Percentiles rank a stretch among this genome's conserved stretches.
phyloP scores from a whole-genome alignment of 2,888 invertebrate genomes.

The Gymnoscelis rufifasciata region DNA sequence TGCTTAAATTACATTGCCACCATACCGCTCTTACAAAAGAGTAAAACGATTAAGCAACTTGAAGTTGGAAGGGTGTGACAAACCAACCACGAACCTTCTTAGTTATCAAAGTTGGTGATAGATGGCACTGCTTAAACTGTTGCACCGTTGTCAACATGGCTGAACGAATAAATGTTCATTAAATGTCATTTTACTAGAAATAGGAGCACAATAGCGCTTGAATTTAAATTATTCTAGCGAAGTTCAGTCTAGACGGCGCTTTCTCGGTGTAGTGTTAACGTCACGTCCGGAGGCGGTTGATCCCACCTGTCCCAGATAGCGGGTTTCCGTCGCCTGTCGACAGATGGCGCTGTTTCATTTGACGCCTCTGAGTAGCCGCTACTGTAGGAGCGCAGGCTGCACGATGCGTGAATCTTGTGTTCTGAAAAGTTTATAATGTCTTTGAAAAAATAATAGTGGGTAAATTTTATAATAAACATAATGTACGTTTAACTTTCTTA shows the following conservation, averaged over 20 bases:
- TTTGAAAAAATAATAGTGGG: not conserved
- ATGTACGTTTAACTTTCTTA: no score
- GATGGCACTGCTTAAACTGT: conserved; percentile 9
- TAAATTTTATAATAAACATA: no score
- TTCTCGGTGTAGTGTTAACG: conserved; percentile 61
- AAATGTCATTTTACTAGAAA: not conserved
- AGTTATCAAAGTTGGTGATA: not conserved
- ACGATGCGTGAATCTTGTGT: conserved; percentile 60
- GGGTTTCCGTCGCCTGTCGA: conserved; percentile 53
- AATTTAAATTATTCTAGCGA: not conserved
- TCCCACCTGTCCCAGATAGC: conserved; percentile 58
- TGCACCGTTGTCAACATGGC: no score
- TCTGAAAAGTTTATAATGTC: conserved; percentile 39
- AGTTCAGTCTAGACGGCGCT: conserved; percentile 54
- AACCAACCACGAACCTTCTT: not conserved
- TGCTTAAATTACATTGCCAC: no score
- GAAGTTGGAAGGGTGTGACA: no score
- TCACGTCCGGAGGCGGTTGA: conserved; percentile 66
- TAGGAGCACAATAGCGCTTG: not conserved
- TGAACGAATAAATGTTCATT: no score
- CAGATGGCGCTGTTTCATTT: conserved; percentile 46
- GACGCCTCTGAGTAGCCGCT: conserved; percentile 66
- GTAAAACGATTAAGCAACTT: no score
- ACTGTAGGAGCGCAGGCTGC: conserved; percentile 66
- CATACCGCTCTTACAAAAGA: no score